Evolutionary conservation across 2,888 invertebrate genomes (phyloP), one percentile per base, ranked within the genome.

Genomic region (Mythimna pallens): DNA sequence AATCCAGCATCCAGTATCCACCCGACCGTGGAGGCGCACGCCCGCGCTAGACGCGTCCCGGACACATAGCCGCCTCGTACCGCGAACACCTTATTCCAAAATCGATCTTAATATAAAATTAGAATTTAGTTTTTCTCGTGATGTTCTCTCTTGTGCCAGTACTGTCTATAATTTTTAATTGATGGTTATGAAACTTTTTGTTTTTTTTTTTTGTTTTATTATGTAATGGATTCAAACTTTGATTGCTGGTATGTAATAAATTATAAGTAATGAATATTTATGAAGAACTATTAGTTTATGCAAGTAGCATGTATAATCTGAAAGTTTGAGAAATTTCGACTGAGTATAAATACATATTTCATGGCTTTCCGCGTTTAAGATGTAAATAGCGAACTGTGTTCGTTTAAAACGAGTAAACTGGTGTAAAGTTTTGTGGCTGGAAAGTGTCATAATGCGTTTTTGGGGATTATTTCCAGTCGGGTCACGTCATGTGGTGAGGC

Each of bases 1-100:
- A 89, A 90, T 90, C 88, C 93, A 92, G 92, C 91, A 87, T 88
- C 88, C 94, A 95, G 95, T 95, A 90, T 90, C 91, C 92, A 91
- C 90, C 91, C 92, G 90, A 86, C 91, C 81, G 89, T 88, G 91
- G 91, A 80, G 82, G 88, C 81, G 93, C 88, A 86, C 88, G 89
- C 91, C 82, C 94, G 94, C 88, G 89, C 87, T 86, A 73, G 77
- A 71, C 71, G 82, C 85, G 71, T 72, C 68, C 78, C 83, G 81
- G 76, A 80, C 72, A 76, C 77, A 84, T 81, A 84, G 80, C 77
- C 86, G 86, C 83, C 83, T 84, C 84, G 73, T 80, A 69, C 77
- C 84, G 87, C 86, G 86, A 78, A 82, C 81, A 80, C 77, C 84
- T 81, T 81, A 78, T 76, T 61, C 64, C 64, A 76, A 70, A 82